phyloP scores from a whole-genome alignment of 2,888 invertebrate species.

The Myopa testacea region DNA sequence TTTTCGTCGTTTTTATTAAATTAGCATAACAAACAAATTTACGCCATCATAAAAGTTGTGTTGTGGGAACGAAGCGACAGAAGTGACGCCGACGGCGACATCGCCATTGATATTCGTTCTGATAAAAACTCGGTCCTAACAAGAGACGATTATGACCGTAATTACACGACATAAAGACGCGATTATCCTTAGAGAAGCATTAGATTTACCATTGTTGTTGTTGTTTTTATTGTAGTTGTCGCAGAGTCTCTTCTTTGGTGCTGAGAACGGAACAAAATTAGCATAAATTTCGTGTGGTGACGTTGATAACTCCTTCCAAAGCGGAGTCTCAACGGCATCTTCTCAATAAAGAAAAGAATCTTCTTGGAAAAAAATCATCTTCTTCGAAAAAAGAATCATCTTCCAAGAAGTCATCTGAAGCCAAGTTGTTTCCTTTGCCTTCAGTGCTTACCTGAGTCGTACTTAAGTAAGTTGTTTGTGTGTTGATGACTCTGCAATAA shows the following conservation, averaged over 20 bases:
- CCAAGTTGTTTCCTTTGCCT: too few relatives aligned
- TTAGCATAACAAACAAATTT: conserved; percentile 59
- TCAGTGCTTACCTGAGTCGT: too few relatives aligned
- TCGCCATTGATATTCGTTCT: conserved; percentile 26
- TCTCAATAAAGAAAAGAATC: too few relatives aligned
- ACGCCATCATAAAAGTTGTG: conserved; percentile 44
- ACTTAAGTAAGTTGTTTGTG: too few relatives aligned
- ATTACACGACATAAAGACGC: conserved; percentile 64
- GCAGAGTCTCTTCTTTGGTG: not conserved
- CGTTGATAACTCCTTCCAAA: too few relatives aligned
- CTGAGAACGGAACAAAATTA: conserved; percentile 43
- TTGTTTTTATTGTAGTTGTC: not conserved
- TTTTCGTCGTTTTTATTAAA: conserved; percentile 38
- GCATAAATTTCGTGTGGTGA: conserved; percentile 46
- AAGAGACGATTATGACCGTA: conserved; percentile 65
- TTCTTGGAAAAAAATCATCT: too few relatives aligned
- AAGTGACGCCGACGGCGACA: conserved; percentile 40
- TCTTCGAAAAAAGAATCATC: too few relatives aligned
- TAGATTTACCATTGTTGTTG: not conserved
- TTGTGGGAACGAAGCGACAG: conserved; percentile 46
- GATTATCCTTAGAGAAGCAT: conserved; percentile 53
- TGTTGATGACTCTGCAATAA: too few relatives aligned
- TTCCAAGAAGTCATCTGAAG: too few relatives aligned
- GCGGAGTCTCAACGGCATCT: too few relatives aligned
- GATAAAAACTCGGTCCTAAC: conserved; percentile 37